Conservation (phyloP, 2,113 vertebrate genomes). For the Brachypteracias leptosomus region DNA sequence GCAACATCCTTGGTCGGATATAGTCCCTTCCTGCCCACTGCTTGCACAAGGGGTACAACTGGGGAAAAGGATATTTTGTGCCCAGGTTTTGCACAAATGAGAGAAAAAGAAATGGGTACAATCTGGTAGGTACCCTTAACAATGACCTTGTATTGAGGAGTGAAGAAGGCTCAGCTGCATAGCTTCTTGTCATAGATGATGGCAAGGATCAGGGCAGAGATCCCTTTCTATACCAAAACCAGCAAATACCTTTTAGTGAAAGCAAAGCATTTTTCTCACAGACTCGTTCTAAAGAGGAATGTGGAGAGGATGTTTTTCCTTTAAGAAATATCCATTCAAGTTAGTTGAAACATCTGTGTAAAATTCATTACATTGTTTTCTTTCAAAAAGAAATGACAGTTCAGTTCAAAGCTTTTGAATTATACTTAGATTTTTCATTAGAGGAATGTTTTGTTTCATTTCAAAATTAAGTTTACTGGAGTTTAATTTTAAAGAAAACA, state of each 20-base stretch:
- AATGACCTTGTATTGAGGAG: not conserved
- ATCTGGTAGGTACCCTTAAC: not conserved
- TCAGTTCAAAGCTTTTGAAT: slow-evolving; percentile 52
- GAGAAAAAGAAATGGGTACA: not conserved
- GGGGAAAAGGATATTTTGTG: not conserved
- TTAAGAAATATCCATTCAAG: slow-evolving; percentile 2
- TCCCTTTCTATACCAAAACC: not conserved
- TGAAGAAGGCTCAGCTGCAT: not conserved
- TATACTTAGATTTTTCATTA: slow-evolving; percentile 27
- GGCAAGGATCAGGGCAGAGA: not conserved
- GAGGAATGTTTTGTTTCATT: not conserved
- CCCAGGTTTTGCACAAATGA: not conserved
- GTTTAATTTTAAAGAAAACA: slow-evolving; percentile 45
- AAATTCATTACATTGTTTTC: slow-evolving; percentile 48
- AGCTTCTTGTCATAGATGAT: not conserved
- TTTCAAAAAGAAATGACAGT: slow-evolving; percentile 35
- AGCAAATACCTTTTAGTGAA: not conserved
- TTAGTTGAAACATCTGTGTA: slow-evolving; percentile 56
- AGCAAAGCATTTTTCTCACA: not conserved
- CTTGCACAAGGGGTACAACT: not conserved
- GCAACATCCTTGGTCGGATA: not conserved
- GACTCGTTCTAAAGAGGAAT: not conserved
- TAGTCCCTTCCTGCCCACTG: not conserved
- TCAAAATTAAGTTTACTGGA: slow-evolving; percentile 29
- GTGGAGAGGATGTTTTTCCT: not conserved